Percentiles rank a stretch among this genome's conserved stretches.
Evolutionary conservation across 2,888 invertebrate genomes (phyloP).

Genomic region (Molorchus minor): DNA sequence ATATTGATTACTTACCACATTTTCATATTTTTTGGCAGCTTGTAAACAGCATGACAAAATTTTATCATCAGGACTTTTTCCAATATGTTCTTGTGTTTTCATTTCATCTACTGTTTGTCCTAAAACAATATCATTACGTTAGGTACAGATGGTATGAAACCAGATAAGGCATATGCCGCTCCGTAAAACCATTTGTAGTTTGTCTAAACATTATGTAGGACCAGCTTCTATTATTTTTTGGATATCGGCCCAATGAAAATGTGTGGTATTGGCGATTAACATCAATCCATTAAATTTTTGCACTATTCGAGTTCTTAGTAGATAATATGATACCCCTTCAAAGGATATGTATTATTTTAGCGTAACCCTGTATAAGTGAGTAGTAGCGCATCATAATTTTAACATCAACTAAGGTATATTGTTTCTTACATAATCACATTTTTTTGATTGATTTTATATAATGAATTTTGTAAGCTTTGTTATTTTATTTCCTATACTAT

Average conservation of each 20-base stretch:
- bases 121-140: constrained; percentile 48
- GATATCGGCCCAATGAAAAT: background rate
- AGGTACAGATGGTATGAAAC: too few relatives aligned
- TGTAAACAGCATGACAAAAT: constrained; percentile 69
- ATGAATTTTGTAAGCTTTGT: too few relatives aligned
- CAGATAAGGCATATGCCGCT: too few relatives aligned
- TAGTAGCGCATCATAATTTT: too few relatives aligned
- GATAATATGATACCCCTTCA: too few relatives aligned
- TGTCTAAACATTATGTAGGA: background rate
- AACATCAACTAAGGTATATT: too few relatives aligned
- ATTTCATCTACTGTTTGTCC: constrained; percentile 69
- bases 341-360: too few relatives aligned
- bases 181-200: background rate
- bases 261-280: background rate
- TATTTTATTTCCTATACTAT: too few relatives aligned
- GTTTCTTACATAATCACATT: too few relatives aligned
- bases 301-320: too few relatives aligned
- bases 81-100: constrained; percentile 66
- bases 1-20: constrained; percentile 62
- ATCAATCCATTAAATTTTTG: background rate
- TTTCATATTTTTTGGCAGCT: constrained; percentile 64
- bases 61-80: constrained; percentile 68
- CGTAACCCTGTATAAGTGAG: too few relatives aligned
- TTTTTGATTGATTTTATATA: too few relatives aligned
- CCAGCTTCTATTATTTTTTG: background rate